Evolutionary conservation across 1,140 invertebrate genomes (phyloP), one percentile per base, ranked within the genome.

Genomic region (Uloborus diversus): DNA sequence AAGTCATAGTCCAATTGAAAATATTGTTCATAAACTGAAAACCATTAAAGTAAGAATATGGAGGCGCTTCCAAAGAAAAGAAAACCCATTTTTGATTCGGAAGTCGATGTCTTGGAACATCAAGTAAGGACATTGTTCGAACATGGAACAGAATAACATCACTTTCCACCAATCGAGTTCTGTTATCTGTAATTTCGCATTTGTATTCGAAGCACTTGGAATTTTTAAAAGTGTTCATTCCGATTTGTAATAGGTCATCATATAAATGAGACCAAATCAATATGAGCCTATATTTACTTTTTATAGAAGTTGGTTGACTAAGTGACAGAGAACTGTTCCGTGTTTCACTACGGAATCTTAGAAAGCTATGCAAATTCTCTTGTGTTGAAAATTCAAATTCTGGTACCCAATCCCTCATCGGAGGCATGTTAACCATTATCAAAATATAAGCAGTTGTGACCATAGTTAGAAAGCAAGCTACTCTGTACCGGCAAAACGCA

Each of bases 11-110:
- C 88, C 87, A 88, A 80, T 89, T 88, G 83, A 88, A 87, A 23
- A 85, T 56, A 9, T 75, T 75, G 2, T 71, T 33, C 27, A 84
- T 70, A 79, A 64, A 66, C 14, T 11, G 2, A 11, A 80, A 66
- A 32, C 68, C 70, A 27, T 47, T 17, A 42, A 78, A 69, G 17
- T 51, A 28, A 13, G 79, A 65, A 20, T 73, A 71, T 17, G 51
- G 65, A 0, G 90, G 90, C 35, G 89, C 89, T 85, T 91, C 91
- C 78, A 91, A 89, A 0, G 87, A 89, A 9, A 91, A 83, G 80
- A 91, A 91, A 0, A 91, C 87, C 91, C 90, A 91, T 27, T 88
- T 87, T 83, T 91, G 90, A 49, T 85, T 76, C 0, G 79, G 32
- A 7, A 82, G 82, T 64, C 89, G 85, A 0, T 65, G 32, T 27